Evolutionary conservation across 2,888 invertebrate genomes (phyloP).

Genomic region (Himalopsyche tibetana): DNA sequence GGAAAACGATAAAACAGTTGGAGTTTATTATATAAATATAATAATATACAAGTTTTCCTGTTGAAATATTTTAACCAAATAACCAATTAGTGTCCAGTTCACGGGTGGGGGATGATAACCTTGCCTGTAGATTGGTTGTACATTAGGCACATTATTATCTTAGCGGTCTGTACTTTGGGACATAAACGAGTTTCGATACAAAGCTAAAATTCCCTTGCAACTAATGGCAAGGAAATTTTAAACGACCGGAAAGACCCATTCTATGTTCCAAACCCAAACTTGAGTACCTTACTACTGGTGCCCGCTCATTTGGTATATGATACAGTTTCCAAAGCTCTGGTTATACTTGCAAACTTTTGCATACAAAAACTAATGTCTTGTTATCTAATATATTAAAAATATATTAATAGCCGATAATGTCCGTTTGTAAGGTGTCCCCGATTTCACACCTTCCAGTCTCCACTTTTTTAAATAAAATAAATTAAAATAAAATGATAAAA

Average conservation of each 20-base stretch:
- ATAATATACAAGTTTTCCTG: no score
- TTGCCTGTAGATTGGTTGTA: background rate
- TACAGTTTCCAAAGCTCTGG: background rate
- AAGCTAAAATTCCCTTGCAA: slow-evolving; percentile 26
- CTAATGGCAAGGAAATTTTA: slow-evolving; percentile 22
- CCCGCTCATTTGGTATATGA: background rate
- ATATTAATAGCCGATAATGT: no score
- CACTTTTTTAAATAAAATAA: no score
- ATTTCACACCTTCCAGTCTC: no score
- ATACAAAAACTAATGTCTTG: no score
- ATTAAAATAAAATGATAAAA: no score
- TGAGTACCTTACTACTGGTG: background rate
- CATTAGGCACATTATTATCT: slow-evolving; percentile 34
- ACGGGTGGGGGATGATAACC: background rate
- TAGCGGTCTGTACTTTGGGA: slow-evolving; percentile 14
- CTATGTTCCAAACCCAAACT: background rate
- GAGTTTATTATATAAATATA: no score
- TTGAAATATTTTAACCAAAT: background rate
- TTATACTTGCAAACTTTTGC: background rate
- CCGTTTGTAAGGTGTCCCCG: no score
- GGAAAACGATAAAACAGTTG: no score
- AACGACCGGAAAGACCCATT: slow-evolving; percentile 18
- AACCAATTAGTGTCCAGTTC: background rate
- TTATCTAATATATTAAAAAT: no score
- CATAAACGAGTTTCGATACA: slow-evolving; percentile 19